Base-by-base conservation (phyloP, 2,113 vertebrate genomes). In the Lycocorax pyrrhopterus region DNA sequence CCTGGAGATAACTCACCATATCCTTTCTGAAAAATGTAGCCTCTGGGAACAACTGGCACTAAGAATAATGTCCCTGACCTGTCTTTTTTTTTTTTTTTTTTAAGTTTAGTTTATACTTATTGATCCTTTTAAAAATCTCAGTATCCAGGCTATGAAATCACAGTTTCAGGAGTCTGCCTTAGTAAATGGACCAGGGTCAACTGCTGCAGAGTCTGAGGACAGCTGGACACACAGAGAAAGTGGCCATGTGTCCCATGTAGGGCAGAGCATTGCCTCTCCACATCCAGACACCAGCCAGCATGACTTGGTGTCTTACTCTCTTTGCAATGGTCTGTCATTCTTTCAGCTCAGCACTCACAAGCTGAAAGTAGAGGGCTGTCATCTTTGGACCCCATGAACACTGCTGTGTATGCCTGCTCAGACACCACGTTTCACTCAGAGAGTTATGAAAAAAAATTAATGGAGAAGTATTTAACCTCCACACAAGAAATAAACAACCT, bases 1-100 rank as follows among this genome's bases (percentile, higher is more conserved):
- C n/a, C 62, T 60, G 62, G 37, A 87, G 82, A 96, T 94, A 96
- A 87, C 77, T 93, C 30, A n/a, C 25, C 15, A 29, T 82, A 84
- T 56, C 41, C 66, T n/a, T 55, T 78, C 56, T 94, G 74, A 96
- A 95, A 94, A 93, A 93, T 90, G n/a, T 44, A 85, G 66, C 53
- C 52, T 49, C 69, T 68, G 58, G 81, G 66, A 94, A 49, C 14
- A 56, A 22, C 15, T 79, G 74, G 53, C 87, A 90, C 32, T 23
- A 91, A 89, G 77, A 93, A 93, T 89, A 94, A 94, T 91, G 52
- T 63, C 56, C 52, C 30, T 51, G 56, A 91, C 52, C 55, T 58
- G 53, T 53, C 58, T 32, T 53, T 29, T 5, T 29, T 33, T 49
- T 32, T 15, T 16, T 18, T 62, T 32, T 27, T 43, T 63, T 47